Evolutionary conservation across 2,113 vertebrate genomes (phyloP).

Genomic region (Pongo pygmaeus): DNA sequence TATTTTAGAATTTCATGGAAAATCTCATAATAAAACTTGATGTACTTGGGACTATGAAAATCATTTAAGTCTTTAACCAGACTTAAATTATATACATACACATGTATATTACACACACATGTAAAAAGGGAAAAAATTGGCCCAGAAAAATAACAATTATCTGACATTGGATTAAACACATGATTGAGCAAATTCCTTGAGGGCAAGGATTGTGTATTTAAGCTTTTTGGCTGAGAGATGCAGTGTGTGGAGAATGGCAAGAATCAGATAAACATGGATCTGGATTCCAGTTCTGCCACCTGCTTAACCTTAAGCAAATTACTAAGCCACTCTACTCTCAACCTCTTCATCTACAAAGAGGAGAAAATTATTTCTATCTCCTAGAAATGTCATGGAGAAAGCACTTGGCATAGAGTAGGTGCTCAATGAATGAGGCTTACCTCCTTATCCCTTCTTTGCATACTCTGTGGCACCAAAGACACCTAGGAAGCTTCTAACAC

Average conservation of each 20-base stretch:
- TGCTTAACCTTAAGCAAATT: not conserved
- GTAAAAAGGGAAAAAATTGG: not conserved
- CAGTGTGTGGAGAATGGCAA: not conserved
- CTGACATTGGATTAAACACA: not conserved
- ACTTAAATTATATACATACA: not conserved
- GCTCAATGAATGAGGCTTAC: not conserved
- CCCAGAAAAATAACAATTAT: not conserved
- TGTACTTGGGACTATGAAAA: not conserved
- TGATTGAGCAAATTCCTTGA: not conserved
- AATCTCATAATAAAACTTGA: slow-evolving; percentile 23
- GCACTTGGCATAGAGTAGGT: not conserved
- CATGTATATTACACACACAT: not conserved
- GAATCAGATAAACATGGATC: not conserved
- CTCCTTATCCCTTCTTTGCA: not conserved
- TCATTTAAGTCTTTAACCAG: not conserved
- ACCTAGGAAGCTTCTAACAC: not conserved
- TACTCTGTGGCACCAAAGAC: not conserved
- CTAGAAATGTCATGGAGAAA: not conserved
- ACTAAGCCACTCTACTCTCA: not conserved
- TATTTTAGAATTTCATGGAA: slow-evolving; percentile 38
- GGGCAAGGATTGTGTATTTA: not conserved
- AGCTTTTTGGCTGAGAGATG: not conserved
- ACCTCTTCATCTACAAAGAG: not conserved
- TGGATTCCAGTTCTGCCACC: not conserved
- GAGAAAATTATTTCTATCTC: not conserved